These are phyloP conservation scores for Lamellibrachia satsuma DNA, from an alignment of 2,888 invertebrate species.

Conservation along the genomic window DNA sequence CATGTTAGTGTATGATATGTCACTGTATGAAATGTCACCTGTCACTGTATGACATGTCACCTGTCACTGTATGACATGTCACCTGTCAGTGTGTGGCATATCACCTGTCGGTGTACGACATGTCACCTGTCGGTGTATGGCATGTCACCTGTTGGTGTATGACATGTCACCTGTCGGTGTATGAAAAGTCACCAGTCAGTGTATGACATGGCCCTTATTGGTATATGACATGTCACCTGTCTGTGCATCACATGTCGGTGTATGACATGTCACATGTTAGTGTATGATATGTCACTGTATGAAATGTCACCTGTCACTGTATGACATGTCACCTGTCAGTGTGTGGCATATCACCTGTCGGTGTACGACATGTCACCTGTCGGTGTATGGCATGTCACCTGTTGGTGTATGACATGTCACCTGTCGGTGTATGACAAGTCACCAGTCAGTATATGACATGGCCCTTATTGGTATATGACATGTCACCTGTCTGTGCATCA, in stretches of 20 bases:
- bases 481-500: not conserved
- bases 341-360: no score
- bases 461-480: not conserved
- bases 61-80: no score
- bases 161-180: not conserved
- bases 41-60: no score
- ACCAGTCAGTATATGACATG: not conserved
- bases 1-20: no score
- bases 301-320: no score
- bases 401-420: not conserved
- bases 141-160: not conserved
- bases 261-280: no score
- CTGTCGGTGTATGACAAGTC: not conserved
- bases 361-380: no score
- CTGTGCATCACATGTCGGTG: no score
- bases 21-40: no score
- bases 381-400: slow-evolving; percentile 1
- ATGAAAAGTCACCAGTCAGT: not conserved
- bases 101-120: not conserved
- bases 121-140: not conserved
- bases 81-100: slow-evolving; percentile 20
- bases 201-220: not conserved
- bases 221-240: no score
- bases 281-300: no score
- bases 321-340: no score